phyloP scores from a whole-genome alignment of 2,113 vertebrate genomes.

The Hucho hucho region DNA sequence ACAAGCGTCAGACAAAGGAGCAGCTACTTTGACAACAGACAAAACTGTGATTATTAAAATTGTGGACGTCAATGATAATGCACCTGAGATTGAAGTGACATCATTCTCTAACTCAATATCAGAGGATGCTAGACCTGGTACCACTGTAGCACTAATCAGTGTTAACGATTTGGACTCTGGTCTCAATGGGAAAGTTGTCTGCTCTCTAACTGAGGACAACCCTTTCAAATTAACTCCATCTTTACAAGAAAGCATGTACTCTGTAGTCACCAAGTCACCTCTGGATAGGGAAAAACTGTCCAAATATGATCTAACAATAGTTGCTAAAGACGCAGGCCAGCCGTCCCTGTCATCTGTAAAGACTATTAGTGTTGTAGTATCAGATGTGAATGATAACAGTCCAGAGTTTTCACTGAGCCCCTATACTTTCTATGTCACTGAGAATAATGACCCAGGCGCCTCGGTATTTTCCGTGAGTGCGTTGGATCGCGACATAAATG shows the following conservation, averaged over 20 bases:
- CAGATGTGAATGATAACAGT: conserved; percentile 66
- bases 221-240: conserved; percentile 54
- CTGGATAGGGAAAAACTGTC: conserved; percentile 57
- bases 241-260: conserved; percentile 50
- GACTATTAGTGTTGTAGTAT: conserved; percentile 43
- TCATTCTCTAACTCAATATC: conserved; percentile 79
- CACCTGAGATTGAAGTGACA: conserved; percentile 82
- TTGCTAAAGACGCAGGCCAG: conserved; percentile 52
- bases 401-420: conserved; percentile 49
- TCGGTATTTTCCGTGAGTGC: conserved; percentile 54
- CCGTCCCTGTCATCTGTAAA: conserved; percentile 42
- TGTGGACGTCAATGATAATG: conserved; percentile 72
- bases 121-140: conserved; percentile 55
- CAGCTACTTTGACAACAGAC: conserved; percentile 27
- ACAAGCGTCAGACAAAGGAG: conserved; percentile 55
- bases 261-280: conserved; percentile 36
- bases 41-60: conserved; percentile 49
- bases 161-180: conserved; percentile 58
- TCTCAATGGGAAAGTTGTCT: conserved; percentile 60
- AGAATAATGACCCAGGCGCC: conserved; percentile 54
- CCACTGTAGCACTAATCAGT: conserved; percentile 56
- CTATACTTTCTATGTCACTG: conserved; percentile 48
- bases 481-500: conserved; percentile 37
- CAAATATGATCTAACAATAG: conserved; percentile 47
- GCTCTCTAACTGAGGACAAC: conserved; percentile 58